phyloP scores from a whole-genome alignment of 1,140 invertebrate genomes.

The Meteorus sp. region DNA sequence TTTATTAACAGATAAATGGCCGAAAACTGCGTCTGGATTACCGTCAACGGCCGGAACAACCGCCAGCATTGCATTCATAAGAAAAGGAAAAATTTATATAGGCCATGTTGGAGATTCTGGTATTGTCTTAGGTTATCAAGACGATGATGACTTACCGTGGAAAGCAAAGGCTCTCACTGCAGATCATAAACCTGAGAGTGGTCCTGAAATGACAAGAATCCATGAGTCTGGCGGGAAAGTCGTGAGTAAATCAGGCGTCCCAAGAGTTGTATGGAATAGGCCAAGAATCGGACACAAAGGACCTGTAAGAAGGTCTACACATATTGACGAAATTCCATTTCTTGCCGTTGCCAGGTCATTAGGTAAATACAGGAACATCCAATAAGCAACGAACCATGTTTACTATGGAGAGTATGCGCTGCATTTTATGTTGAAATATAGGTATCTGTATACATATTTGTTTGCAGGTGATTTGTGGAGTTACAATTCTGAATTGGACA shows the following conservation, averaged over 20 bases:
- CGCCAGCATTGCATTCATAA: conserved; percentile 92
- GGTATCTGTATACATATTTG: not conserved
- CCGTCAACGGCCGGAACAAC: conserved; percentile 97
- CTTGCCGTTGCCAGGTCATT: conserved; percentile 92
- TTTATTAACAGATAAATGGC: conserved; percentile 80
- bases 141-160: conserved; percentile 72
- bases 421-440: too few species aligned
- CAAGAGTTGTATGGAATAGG: conserved; percentile 95
- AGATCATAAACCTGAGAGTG: conserved; percentile 95
- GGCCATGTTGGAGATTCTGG: conserved; percentile 97
- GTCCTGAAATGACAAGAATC: conserved; percentile 84
- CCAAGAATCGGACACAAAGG: conserved; percentile 79
- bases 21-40: conserved; percentile 86
- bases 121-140: conserved; percentile 85
- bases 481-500: conserved; percentile 85
- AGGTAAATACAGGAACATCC: conserved; percentile 57
- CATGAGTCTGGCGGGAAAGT: conserved; percentile 86
- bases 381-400: not conserved
- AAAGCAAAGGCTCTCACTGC: conserved; percentile 77
- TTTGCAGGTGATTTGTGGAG: conserved; percentile 90
- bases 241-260: conserved; percentile 88
- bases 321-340: conserved; percentile 95
- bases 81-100: conserved; percentile 92
- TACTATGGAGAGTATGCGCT: too few species aligned
- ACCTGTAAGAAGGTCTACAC: conserved; percentile 79